Percentiles rank a stretch among this genome's conserved stretches.
These are phyloP conservation scores for Rhyacophila evoluta DNA, from an alignment of 2,888 invertebrate genomes.

Conservation along the genomic window DNA sequence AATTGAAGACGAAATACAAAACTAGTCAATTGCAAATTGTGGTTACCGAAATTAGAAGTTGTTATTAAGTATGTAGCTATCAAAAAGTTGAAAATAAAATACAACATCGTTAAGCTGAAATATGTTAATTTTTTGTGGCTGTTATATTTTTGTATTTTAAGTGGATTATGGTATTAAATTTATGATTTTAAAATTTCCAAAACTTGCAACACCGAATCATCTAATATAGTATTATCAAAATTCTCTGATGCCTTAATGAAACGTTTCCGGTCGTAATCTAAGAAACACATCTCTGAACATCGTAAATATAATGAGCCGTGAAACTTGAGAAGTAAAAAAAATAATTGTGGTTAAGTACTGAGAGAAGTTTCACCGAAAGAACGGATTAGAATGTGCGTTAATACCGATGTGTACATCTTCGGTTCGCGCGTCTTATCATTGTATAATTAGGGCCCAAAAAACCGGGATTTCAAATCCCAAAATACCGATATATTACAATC, in stretches of 20 bases:
- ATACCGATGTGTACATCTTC: not conserved
- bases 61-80: no score
- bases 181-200: not conserved
- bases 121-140: no score
- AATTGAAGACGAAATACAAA: no score
- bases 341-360: not conserved
- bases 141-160: no score
- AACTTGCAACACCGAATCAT: not conserved
- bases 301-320: constrained; percentile 19
- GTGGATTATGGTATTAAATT: not conserved
- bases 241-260: not conserved
- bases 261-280: constrained; percentile 1
- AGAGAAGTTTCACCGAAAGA: not conserved
- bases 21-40: no score
- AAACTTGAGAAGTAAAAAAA: not conserved
- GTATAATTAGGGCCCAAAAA: no score
- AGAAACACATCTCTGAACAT: not conserved
- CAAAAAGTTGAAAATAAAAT: no score
- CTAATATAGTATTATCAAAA: not conserved
- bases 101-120: no score
- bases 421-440: not conserved
- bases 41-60: no score
- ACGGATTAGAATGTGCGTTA: constrained; percentile 8
- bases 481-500: no score
- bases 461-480: no score